Conservation (phyloP, 1,140 invertebrate genomes). For the Pachyrhynchus sulphureomaculatus region DNA sequence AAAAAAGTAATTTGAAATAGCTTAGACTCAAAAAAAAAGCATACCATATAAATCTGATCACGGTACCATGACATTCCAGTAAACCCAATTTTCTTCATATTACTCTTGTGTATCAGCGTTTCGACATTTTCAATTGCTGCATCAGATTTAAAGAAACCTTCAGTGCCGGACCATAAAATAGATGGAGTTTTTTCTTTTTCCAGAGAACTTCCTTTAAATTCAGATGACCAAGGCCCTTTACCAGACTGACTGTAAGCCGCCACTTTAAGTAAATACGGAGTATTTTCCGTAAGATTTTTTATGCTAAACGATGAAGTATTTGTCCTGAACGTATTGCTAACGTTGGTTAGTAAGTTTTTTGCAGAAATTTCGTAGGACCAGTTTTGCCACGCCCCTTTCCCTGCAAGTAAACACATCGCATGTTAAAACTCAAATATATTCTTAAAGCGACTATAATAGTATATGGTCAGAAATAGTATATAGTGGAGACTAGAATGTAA, state of each 20-base stretch:
- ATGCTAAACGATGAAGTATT: constrained; percentile 65
- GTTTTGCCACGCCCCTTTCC: constrained; percentile 75
- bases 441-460: too few relatives aligned
- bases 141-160: constrained; percentile 71
- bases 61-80: constrained; percentile 46
- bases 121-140: constrained; percentile 70
- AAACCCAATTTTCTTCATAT: constrained; percentile 49
- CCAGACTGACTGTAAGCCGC: constrained; percentile 75
- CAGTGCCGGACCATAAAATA: constrained; percentile 70
- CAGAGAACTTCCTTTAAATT: constrained; percentile 70
- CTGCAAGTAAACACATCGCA: constrained; percentile 34
- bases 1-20: too few relatives aligned
- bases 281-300: constrained; percentile 67
- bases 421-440: too few relatives aligned
- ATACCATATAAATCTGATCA: constrained; percentile 63
- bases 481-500: too few relatives aligned
- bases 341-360: constrained; percentile 58
- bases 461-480: too few relatives aligned
- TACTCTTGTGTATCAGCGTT: constrained; percentile 62
- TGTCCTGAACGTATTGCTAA: constrained; percentile 55
- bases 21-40: too few relatives aligned
- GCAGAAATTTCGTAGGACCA: constrained; percentile 84
- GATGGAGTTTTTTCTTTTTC: constrained; percentile 45
- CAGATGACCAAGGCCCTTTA: constrained; percentile 76
- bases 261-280: constrained; percentile 75